Percentiles rank a stretch among this genome's conserved stretches.
Evolutionary conservation across 2,113 vertebrate species (phyloP).

Genomic region (Saccopteryx bilineata): DNA sequence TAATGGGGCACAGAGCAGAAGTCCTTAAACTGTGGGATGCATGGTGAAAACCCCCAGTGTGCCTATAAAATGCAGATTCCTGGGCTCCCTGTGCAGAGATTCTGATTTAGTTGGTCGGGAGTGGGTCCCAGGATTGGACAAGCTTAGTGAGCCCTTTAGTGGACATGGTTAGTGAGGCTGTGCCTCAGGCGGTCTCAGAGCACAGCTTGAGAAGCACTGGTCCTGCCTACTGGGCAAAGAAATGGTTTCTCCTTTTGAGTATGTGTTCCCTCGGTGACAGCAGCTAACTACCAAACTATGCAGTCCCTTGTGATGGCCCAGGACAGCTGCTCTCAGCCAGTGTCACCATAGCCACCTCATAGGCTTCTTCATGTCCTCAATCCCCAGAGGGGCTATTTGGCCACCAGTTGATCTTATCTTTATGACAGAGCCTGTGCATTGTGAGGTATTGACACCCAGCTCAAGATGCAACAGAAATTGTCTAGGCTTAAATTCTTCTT

Average conservation of each 20-base stretch:
- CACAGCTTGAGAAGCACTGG: not conserved
- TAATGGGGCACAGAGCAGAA: accelerated
- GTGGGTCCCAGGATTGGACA: not conserved
- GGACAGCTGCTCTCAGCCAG: not conserved
- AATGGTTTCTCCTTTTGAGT: not conserved
- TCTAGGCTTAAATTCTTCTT: slow-evolving; percentile 28
- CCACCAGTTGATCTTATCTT: not conserved
- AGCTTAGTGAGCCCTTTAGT: not conserved
- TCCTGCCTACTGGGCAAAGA: not conserved
- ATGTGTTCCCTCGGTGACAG: not conserved
- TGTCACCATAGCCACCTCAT: not conserved
- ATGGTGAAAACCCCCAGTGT: not conserved
- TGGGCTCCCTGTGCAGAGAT: not conserved
- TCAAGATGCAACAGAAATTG: not conserved
- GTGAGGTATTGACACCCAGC: not conserved
- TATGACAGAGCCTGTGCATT: not conserved
- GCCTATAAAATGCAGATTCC: not conserved
- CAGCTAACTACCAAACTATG: not conserved
- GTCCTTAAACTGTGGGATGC: not conserved
- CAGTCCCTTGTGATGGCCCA: not conserved
- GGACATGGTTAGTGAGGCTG: not conserved
- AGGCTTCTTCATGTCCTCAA: not conserved
- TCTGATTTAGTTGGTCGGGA: not conserved
- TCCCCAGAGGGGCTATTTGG: not conserved
- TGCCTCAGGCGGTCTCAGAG: not conserved